These are phyloP conservation scores for Tenrec ecaudatus DNA, from an alignment of 2,113 vertebrate species.

Conservation along the genomic window DNA sequence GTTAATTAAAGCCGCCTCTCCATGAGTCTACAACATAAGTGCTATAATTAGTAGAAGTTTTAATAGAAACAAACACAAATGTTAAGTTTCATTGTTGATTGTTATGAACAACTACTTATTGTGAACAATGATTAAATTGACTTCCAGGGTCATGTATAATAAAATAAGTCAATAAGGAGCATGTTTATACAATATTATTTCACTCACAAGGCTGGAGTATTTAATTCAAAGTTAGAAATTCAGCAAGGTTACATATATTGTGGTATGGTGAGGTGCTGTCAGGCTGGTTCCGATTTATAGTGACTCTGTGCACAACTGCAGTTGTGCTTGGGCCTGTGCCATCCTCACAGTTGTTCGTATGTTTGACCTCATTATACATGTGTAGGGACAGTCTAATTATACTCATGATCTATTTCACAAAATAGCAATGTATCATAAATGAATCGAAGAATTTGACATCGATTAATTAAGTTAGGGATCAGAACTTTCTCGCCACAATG, in stretches of 20 bases:
- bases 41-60: constrained; percentile 6
- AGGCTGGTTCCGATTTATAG: too few species aligned
- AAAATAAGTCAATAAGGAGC: constrained; percentile 14
- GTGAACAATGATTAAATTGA: constrained; percentile 26
- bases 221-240: neutral
- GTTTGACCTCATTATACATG: too few species aligned
- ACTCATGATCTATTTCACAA: too few species aligned
- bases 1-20: neutral
- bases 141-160: neutral
- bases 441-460: neutral
- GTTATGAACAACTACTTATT: neutral
- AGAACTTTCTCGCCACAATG: neutral
- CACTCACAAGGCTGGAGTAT: neutral
- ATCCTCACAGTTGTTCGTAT: too few species aligned
- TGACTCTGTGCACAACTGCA: too few species aligned
- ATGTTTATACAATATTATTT: neutral
- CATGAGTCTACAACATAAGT: neutral
- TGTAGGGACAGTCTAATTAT: too few species aligned
- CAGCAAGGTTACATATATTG: neutral
- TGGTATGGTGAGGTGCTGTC: too few species aligned
- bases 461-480: neutral
- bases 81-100: neutral
- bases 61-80: neutral
- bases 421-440: neutral
- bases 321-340: too few species aligned